Evolutionary conservation across 2,797 vertebrate genomes (phyloP).

Genomic region (Calcarius lapponicus): DNA sequence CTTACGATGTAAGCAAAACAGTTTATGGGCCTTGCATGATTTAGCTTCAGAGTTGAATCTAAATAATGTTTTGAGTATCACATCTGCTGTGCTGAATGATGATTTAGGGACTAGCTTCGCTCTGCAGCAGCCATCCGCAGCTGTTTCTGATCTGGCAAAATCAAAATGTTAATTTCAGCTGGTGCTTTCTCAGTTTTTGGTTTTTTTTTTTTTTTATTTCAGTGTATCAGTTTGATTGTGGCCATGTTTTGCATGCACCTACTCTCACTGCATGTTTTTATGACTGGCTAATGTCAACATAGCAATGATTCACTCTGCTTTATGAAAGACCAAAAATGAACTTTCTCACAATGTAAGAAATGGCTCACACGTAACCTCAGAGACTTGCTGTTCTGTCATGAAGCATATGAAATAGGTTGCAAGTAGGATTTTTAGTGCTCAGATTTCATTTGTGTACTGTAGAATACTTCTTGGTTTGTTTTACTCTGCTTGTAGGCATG

Average conservation of each 20-base stretch:
- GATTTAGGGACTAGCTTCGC: conserved; percentile 69
- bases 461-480: conserved; percentile 59
- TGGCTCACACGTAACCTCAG: conserved; percentile 69
- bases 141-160: conserved; percentile 59
- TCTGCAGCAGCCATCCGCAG: conserved; percentile 53
- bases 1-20: conserved; percentile 61
- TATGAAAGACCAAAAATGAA: conserved; percentile 71
- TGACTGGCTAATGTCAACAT: conserved; percentile 65
- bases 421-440: conserved; percentile 69
- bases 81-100: conserved; percentile 67
- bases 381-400: conserved; percentile 64
- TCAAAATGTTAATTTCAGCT: conserved; percentile 64
- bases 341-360: conserved; percentile 48
- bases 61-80: conserved; percentile 65
- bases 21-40: conserved; percentile 74
- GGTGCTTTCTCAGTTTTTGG: conserved; percentile 62
- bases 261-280: conserved; percentile 75
- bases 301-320: conserved; percentile 55
- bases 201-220: neutral
- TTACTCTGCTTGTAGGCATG: conserved; percentile 64
- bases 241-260: conserved; percentile 77
- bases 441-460: conserved; percentile 68
- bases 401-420: conserved; percentile 64
- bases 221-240: conserved; percentile 69
- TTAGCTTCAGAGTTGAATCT: conserved; percentile 67